Evolutionary conservation across 2,888 invertebrate genomes (phyloP).

Genomic region (Piscicola geometra): DNA sequence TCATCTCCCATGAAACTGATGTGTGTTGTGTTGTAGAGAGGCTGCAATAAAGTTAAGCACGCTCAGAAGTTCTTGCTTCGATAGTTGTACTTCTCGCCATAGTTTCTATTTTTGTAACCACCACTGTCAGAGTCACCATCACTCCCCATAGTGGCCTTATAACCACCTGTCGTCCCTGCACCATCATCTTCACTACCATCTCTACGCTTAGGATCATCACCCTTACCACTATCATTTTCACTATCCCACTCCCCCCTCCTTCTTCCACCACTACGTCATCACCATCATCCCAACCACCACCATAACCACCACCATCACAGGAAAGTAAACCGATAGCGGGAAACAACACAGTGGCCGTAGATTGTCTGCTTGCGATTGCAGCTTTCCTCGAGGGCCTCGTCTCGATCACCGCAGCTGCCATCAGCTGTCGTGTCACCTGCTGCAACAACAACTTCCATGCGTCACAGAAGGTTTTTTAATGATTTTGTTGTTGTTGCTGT

Average conservation of each 20-base stretch:
- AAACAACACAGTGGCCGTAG: constrained; percentile 17
- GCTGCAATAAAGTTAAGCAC: too few species aligned
- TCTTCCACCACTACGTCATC: neutral
- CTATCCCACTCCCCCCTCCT: neutral
- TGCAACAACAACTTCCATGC: constrained; percentile 29
- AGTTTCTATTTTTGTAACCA: too few species aligned
- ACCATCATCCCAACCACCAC: neutral
- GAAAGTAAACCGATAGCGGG: neutral
- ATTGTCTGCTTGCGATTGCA: constrained; percentile 16
- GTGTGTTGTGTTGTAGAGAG: too few species aligned
- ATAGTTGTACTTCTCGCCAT: too few species aligned
- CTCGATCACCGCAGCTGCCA: constrained; percentile 24
- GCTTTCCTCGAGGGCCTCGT: constrained; percentile 17
- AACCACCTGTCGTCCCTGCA: too few species aligned
- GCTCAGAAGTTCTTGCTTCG: too few species aligned
- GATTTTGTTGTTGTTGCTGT: constrained; percentile 1
- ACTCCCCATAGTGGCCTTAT: too few species aligned
- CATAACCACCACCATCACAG: neutral
- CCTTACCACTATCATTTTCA: neutral
- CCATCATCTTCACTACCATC: neutral
- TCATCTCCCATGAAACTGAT: too few species aligned
- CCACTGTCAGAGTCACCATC: too few species aligned
- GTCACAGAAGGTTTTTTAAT: constrained; percentile 8
- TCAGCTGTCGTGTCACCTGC: constrained; percentile 31
- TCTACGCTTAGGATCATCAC: neutral